Conservation (phyloP, 2,888 invertebrate species). For the Autographa pulchrina region DNA sequence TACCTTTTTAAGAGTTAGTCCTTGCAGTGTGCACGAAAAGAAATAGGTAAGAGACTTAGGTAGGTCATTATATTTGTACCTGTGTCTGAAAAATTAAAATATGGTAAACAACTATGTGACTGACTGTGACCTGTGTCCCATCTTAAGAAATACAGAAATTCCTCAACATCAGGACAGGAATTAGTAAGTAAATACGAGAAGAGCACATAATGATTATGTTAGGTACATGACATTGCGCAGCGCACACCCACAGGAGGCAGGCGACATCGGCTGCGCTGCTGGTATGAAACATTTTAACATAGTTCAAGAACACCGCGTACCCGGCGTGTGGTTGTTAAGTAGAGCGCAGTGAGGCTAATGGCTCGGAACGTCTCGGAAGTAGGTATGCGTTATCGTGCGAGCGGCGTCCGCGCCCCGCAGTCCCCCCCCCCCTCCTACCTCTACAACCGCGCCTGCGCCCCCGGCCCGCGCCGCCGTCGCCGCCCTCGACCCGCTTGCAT, state of each 20-base stretch:
- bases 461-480: constrained; percentile 34
- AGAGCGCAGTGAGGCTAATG: constrained; percentile 79
- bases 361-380: constrained; percentile 84
- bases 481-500: constrained; percentile 77
- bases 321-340: constrained; percentile 62
- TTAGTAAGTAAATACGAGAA: constrained; percentile 15
- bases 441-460: constrained; percentile 7
- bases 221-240: not conserved
- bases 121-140: too few relatives aligned
- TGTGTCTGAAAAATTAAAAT: too few relatives aligned
- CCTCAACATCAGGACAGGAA: not conserved
- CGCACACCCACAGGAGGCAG: not conserved
- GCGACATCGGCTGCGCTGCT: not conserved
- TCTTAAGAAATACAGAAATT: too few relatives aligned
- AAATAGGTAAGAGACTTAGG: too few relatives aligned
- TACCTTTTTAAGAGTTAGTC: too few relatives aligned
- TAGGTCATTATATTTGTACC: too few relatives aligned
- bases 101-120: too few relatives aligned
- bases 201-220: not conserved
- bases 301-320: constrained; percentile 44
- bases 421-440: constrained; percentile 16
- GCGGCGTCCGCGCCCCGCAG: constrained; percentile 40
- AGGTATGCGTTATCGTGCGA: constrained; percentile 72
- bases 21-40: too few relatives aligned
- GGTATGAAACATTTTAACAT: constrained; percentile 37